These are phyloP conservation scores for Syngnathus floridae DNA, from an alignment of 2,113 vertebrate species.

Conservation along the genomic window DNA sequence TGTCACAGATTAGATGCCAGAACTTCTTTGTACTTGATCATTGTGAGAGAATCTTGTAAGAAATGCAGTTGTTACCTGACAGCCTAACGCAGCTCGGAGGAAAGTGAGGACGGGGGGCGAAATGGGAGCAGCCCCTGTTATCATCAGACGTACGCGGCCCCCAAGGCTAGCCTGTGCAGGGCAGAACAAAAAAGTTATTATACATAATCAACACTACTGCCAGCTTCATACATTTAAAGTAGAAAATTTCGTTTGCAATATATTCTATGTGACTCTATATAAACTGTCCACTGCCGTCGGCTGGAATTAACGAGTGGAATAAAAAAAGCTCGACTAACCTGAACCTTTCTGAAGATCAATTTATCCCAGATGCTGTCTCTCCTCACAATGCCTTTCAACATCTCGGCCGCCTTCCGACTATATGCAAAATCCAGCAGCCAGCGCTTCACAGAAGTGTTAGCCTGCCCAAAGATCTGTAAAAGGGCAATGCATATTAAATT, in stretches of 20 bases:
- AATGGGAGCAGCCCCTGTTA: constrained; percentile 90
- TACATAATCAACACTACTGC: not conserved
- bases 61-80: constrained; percentile 77
- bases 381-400: constrained; percentile 82
- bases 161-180: constrained; percentile 81
- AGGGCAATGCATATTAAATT: not conserved
- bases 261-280: not conserved
- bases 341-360: constrained; percentile 89
- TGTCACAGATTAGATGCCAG: not conserved
- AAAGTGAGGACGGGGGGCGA: constrained; percentile 87
- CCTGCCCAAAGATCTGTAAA: constrained; percentile 83
- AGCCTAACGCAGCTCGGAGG: constrained; percentile 84
- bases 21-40: not conserved
- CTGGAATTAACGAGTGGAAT: too few relatives aligned
- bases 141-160: constrained; percentile 81
- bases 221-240: not conserved
- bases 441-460: constrained; percentile 81
- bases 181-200: constrained; percentile 7
- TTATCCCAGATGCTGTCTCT: constrained; percentile 92
- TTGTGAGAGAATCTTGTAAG: not conserved
- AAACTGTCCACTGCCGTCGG: too few relatives aligned
- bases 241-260: not conserved
- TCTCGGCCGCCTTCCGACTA: constrained; percentile 86
- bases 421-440: constrained; percentile 89
- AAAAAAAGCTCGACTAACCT: constrained; percentile 68